Evolutionary conservation across 1,140 invertebrate genomes (phyloP), one percentile per base, ranked within the genome.

Genomic region (Neotoxoptera formosana): DNA sequence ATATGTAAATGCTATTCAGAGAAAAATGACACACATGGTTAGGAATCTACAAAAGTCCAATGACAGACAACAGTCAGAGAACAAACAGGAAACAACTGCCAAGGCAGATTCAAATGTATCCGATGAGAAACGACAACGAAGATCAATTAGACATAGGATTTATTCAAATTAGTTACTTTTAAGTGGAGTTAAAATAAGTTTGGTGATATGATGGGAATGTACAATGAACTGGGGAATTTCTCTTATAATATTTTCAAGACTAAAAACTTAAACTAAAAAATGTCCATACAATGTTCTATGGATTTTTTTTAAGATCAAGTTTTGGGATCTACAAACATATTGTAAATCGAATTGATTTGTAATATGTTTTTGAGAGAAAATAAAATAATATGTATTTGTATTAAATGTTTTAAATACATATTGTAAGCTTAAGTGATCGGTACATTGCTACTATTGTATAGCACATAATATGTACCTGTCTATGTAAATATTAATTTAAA

Each of bases 1-100:
- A 93, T 96, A 96, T 94, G 94, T 96, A 9, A 95, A 95, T 60
- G 94, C 95, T 91, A 95, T 96, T 60, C 95, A 96, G 94, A 96
- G 95, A 94, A 95, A 95, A 94, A 95, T 96, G 94, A 53, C 81
- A 41, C 25, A 84, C 1, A 84, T 92, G 76, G 91, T 92, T 51
- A 95, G 96, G 86, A 94, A 81, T 76, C 94, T 94, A 90, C 94
- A 94, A 30, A 94, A 93, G 93, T 93, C 93, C 11, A 94, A 92
- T 30, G 76, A 92, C 9, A 92, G 67, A 41, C 47, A 30, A 36
- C 30, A 92, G 20, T 4, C 81, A 8, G 91, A 83, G 23, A 83
- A 36, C 11, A 92, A 92, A 84, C 76, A 53, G 47, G 76, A 92
- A 53, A 21, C 41, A 30, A 60, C 60, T 17, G 7, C 20, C 51